Base-by-base conservation (phyloP, 2,888 invertebrate genomes). In the Drosophila mimetica region DNA sequence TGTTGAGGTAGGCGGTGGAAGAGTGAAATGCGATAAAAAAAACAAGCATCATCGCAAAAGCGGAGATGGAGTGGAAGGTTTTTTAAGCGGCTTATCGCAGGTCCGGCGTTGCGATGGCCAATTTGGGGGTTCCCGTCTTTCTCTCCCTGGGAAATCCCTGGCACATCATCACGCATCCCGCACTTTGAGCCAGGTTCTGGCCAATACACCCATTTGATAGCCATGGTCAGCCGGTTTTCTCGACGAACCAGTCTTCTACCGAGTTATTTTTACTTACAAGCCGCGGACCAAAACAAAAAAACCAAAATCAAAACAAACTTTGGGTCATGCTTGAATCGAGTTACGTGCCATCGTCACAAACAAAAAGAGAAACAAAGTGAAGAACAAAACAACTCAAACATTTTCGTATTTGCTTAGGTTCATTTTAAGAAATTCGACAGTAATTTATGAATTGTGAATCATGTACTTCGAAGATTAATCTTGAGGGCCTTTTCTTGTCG, bases 291-390 rank as follows among this genome's bases (percentile, higher is more conserved):
- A 64, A 61, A 64, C 61, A 50, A 64, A 34, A 37, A 58, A 53
- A 16, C 22, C 58, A 30, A 28, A 65, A 39, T 46, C 64, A 64
- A 53, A 65, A 65, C 52, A 65, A 63, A 63, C 53, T 64, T 44
- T 14, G 55, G 42, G 14, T 54, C 16, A 34, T 50, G 34, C 41
- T 20, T 13, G 39, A 59, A 51, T 50, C 55, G 64, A 60, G 61
- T 44, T 75, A 82, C 82, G 79, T 82, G 81, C 57, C 66, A 41
- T 48, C 14, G 37, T 50, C 48, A 60, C n/a, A n/a, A n/a, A n/a
- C n/a, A 61, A 44, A 55, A 44, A 42, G 46, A 28, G 37, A 11
- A 42, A 58, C 37, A 47, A 28, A 28, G 30, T 25, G 39, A 11
- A 42, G 20, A 59, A 59, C 48, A 13, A 25, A 47, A 28, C n/a